phyloP scores from a whole-genome alignment of 2,113 vertebrate species.

The Apodemus sylvaticus region DNA sequence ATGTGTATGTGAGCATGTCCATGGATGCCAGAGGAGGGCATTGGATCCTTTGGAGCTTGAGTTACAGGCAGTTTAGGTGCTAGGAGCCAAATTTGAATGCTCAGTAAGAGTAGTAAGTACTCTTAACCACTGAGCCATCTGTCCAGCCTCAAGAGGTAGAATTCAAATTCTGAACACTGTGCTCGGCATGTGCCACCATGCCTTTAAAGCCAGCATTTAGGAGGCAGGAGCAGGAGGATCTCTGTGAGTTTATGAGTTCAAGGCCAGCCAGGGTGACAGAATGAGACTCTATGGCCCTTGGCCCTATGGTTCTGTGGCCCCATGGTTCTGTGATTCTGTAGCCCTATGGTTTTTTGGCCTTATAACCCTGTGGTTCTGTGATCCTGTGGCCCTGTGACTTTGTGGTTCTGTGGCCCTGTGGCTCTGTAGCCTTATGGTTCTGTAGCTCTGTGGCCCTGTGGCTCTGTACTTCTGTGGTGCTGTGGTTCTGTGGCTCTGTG shows the following conservation, averaged over 20 bases:
- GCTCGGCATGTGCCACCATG: not conserved
- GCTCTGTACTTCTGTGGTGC: no score
- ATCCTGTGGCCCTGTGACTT: no score
- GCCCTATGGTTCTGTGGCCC: no score
- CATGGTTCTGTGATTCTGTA: no score
- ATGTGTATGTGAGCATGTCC: not conserved
- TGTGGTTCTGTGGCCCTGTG: no score
- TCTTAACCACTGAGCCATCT: not conserved
- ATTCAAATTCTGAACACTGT: not conserved
- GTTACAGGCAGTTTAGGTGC: not conserved
- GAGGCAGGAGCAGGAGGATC: not conserved
- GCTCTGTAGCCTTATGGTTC: no score
- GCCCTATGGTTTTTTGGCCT: no score
- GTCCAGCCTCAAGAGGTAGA: not conserved
- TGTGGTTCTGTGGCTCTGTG: no score
- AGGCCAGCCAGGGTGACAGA: not conserved
- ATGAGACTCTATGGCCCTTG: not conserved
- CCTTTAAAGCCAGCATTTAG: not conserved
- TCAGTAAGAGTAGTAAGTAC: not conserved
- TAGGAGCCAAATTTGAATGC: not conserved
- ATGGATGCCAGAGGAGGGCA: not conserved
- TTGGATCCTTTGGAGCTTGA: not conserved
- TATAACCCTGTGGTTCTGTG: no score
- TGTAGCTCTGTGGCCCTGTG: no score
- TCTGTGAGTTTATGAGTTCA: not conserved